Conservation (phyloP, 2,113 vertebrate species). For the Camelus dromedarius region DNA sequence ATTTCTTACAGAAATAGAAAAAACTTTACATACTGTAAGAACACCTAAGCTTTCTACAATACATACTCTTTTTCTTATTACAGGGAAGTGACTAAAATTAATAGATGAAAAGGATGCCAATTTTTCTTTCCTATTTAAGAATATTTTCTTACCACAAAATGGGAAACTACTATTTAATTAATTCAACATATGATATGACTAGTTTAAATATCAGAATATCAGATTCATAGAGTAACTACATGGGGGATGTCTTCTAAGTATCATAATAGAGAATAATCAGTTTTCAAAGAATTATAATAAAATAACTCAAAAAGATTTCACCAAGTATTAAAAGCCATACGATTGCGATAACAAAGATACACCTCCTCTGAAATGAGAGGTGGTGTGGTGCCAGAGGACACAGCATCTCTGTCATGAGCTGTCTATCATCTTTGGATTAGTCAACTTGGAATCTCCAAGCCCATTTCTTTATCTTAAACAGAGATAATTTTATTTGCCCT, state of each 20-base stretch:
- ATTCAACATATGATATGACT: neutral
- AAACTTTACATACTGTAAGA: neutral
- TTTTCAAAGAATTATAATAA: neutral
- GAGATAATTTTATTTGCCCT: neutral
- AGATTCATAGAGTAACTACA: neutral
- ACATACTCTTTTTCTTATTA: slow-evolving; percentile 20
- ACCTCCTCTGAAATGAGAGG: neutral
- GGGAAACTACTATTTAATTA: neutral
- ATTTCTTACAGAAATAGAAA: slow-evolving; percentile 35
- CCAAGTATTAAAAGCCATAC: neutral
- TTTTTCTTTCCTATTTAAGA: slow-evolving; percentile 3
- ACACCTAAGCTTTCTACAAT: slow-evolving; percentile 10
- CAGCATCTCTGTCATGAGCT: neutral
- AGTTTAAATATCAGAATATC: neutral
- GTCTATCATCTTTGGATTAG: neutral
- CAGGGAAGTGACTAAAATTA: neutral
- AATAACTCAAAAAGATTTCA: neutral
- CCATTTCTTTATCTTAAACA: neutral
- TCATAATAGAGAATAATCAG: neutral
- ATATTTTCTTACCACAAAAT: slow-evolving; percentile 50
- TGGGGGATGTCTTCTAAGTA: neutral
- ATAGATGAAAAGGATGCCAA: neutral
- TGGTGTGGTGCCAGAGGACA: neutral
- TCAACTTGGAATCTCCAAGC: neutral
- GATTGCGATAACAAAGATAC: neutral